A percentile compares a stretch with the other conserved stretches of the same genome.
Evolutionary conservation across 2,113 vertebrate genomes (phyloP).

Genomic region (Chaetops frenatus): DNA sequence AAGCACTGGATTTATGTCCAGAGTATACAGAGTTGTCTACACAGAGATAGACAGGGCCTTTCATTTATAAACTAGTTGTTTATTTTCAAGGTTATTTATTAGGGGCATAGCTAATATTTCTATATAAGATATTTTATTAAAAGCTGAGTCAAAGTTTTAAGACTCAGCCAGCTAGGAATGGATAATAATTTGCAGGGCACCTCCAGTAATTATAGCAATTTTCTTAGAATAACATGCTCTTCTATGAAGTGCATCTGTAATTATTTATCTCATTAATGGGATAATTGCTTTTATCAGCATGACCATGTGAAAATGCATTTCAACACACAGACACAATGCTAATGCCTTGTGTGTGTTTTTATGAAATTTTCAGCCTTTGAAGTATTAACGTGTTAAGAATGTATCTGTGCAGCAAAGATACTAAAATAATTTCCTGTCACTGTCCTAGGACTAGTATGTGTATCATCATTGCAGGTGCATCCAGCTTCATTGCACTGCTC

Average conservation of each 20-base stretch:
- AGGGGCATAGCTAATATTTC: not conserved
- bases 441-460: not conserved
- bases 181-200: not conserved
- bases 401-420: not conserved
- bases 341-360: not conserved
- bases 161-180: not conserved
- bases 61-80: not conserved
- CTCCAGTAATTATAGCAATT: slow-evolving; percentile 22
- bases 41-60: not conserved
- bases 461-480: not conserved
- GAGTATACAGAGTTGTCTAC: not conserved
- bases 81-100: not conserved
- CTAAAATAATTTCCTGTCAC: not conserved
- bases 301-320: slow-evolving; percentile 11
- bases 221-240: not conserved
- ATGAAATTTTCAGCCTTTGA: not conserved
- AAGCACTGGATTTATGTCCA: not conserved
- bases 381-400: not conserved
- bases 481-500: not conserved
- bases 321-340: not conserved
- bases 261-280: slow-evolving; percentile 39
- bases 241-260: slow-evolving; percentile 18
- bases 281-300: slow-evolving; percentile 28
- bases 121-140: not conserved
- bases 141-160: not conserved